A percentile compares a stretch with the other conserved stretches of the same genome.
Conservation (phyloP, 2,113 vertebrate genomes). For the Pomatostomus ruficeps region DNA sequence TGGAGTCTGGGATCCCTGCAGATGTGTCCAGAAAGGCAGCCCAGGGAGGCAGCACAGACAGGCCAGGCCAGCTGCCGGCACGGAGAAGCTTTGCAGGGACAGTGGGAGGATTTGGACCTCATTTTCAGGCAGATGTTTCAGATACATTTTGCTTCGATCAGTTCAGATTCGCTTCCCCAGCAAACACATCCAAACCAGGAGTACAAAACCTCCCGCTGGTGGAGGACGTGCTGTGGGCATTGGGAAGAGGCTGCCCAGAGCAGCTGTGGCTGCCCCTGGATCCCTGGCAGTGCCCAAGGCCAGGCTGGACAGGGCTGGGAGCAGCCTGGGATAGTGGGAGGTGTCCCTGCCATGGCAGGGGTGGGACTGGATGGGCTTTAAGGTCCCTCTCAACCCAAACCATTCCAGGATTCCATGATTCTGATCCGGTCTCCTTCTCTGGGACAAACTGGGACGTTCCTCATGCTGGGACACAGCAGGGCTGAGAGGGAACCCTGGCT, state of each 20-base stretch:
- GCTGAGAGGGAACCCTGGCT: not conserved
- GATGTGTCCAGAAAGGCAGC: not conserved
- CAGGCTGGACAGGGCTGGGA: not conserved
- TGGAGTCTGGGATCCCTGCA: not conserved
- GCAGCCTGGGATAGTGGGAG: fast-evolving
- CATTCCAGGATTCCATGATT: not conserved
- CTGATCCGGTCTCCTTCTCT: not conserved
- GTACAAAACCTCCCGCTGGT: not conserved
- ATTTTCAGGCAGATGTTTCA: not conserved
- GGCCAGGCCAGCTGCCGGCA: not conserved
- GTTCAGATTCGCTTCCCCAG: not conserved
- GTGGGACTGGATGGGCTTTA: not conserved
- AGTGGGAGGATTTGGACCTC: not conserved
- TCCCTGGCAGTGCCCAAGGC: not conserved
- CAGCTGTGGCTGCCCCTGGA: not conserved
- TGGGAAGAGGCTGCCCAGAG: not conserved
- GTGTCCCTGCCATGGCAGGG: not conserved
- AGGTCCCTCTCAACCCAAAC: not conserved
- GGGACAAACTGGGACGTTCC: not conserved
- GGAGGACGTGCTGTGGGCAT: not conserved
- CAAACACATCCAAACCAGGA: not conserved
- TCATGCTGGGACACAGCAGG: not conserved
- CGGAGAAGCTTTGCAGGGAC: not conserved
- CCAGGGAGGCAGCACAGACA: not conserved
- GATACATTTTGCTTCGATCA: not conserved